Evolutionary conservation across 2,113 vertebrate species (phyloP).

Genomic region (Neodontobutis hainanensis): DNA sequence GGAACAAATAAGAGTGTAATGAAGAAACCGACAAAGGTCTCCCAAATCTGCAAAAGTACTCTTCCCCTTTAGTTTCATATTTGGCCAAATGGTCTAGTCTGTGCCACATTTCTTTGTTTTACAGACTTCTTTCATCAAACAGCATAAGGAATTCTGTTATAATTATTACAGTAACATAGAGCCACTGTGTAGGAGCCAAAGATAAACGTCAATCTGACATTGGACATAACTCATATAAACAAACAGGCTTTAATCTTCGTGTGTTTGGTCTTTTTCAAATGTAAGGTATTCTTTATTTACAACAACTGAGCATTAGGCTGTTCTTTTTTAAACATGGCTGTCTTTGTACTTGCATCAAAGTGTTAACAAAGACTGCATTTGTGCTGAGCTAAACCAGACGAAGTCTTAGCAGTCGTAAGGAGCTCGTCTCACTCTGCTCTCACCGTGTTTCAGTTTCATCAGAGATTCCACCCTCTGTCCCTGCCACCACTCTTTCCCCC

Average conservation of each 20-base stretch:
- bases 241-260: too few relatives aligned
- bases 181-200: too few relatives aligned
- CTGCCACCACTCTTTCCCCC: constrained; percentile 70
- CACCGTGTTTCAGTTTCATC: constrained; percentile 79
- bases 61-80: background rate
- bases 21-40: background rate
- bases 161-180: too few relatives aligned
- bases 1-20: background rate
- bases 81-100: background rate
- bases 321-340: too few relatives aligned
- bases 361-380: background rate
- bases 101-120: background rate
- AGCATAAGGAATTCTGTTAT: too few relatives aligned
- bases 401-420: background rate
- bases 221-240: too few relatives aligned
- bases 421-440: constrained; percentile 69
- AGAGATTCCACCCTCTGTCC: constrained; percentile 67
- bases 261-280: too few relatives aligned
- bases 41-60: background rate
- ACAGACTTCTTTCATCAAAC: background rate
- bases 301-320: too few relatives aligned
- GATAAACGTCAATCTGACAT: too few relatives aligned
- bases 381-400: background rate
- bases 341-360: too few relatives aligned
- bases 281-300: too few relatives aligned